Percentiles rank a stretch among this genome's conserved stretches.
Conservation (phyloP, 2,888 invertebrate genomes). For the Vannuccia rotundouncinata region DNA sequence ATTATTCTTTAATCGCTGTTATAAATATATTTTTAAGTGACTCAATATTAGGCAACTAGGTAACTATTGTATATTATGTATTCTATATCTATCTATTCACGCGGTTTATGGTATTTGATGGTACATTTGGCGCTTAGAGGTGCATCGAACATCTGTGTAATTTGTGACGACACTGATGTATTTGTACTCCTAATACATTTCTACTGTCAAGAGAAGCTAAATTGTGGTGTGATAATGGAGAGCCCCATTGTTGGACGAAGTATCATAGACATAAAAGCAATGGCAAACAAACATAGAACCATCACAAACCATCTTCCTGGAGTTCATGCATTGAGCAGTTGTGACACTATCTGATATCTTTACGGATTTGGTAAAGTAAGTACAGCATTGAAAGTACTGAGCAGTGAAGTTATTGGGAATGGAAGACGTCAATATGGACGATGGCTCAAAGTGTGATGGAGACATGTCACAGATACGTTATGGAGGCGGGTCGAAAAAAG, state of each 20-base stretch:
- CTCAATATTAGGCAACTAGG: no score
- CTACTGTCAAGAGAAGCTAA: neutral
- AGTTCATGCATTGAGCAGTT: neutral
- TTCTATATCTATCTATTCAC: no score
- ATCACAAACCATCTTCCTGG: conserved; percentile 11
- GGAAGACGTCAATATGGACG: conserved; percentile 23
- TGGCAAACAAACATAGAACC: conserved; percentile 18
- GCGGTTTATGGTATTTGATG: no score
- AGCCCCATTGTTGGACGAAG: conserved; percentile 5
- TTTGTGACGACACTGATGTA: conserved; percentile 7
- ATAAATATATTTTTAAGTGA: no score
- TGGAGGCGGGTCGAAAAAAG: conserved; percentile 28
- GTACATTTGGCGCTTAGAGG: neutral
- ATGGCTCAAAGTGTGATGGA: conserved; percentile 16
- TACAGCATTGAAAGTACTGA: neutral
- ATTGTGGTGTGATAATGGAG: conserved; percentile 3
- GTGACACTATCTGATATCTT: conserved; percentile 25
- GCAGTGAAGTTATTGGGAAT: conserved; percentile 18
- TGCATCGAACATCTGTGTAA: neutral
- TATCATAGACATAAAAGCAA: conserved; percentile 10
- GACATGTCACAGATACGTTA: conserved; percentile 22
- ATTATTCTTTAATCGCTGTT: no score
- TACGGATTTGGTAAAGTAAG: neutral
- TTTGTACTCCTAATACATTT: conserved; percentile 8
- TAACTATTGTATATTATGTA: no score